phyloP scores from a whole-genome alignment of 2,113 vertebrate genomes.

The Rhinogobius similis region DNA sequence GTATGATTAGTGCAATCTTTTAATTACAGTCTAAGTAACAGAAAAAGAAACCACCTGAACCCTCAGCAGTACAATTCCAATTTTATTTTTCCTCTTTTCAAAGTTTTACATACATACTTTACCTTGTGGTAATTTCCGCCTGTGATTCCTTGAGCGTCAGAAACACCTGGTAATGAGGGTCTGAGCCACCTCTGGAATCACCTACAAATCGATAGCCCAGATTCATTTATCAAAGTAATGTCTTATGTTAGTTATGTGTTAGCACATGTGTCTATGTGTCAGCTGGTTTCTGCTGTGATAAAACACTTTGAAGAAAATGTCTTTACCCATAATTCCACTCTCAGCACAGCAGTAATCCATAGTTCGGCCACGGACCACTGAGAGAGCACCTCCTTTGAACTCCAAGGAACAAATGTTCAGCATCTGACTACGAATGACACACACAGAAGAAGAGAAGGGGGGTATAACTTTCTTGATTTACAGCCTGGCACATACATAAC shows the following conservation, averaged over 20 bases:
- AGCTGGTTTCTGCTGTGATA: not conserved
- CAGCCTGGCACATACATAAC: not conserved
- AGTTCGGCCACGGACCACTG: slow-evolving; percentile 86
- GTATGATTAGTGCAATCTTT: too few species aligned
- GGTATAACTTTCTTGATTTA: not conserved
- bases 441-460: not conserved
- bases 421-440: slow-evolving; percentile 78
- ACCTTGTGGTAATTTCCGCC: slow-evolving; percentile 90
- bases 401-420: slow-evolving; percentile 79
- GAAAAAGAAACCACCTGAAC: too few species aligned
- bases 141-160: slow-evolving; percentile 88
- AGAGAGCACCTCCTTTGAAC: slow-evolving; percentile 72
- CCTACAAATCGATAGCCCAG: slow-evolving; percentile 67
- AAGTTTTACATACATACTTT: too few species aligned
- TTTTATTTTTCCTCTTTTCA: too few species aligned
- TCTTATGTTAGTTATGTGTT: not conserved
- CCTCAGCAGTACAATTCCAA: too few species aligned
- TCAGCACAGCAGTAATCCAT: slow-evolving; percentile 87
- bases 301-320: not conserved
- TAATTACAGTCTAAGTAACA: too few species aligned
- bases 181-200: slow-evolving; percentile 76
- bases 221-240: not conserved
- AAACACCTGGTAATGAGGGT: slow-evolving; percentile 91
- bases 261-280: not conserved
- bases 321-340: slow-evolving; percentile 86